These are phyloP conservation scores for Acleris emargana DNA, from an alignment of 2,888 invertebrate species.

Conservation along the genomic window DNA sequence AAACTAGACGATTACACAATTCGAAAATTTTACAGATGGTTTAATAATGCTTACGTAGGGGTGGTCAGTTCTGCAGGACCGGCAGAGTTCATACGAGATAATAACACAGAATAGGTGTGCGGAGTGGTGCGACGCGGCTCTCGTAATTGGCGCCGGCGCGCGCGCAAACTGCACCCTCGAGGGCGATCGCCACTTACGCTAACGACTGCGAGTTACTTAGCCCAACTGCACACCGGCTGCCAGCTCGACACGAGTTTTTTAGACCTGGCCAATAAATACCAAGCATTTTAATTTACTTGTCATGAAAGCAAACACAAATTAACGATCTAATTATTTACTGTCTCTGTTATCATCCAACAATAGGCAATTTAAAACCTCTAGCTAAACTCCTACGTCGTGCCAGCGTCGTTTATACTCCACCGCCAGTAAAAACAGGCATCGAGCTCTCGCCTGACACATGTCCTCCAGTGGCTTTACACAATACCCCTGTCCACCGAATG, in stretches of 20 bases:
- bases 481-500: conserved; percentile 52
- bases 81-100: conserved; percentile 21
- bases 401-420: conserved; percentile 42
- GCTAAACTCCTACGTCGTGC: conserved; percentile 39
- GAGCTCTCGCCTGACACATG: conserved; percentile 61
- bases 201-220: conserved; percentile 52
- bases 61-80: conserved; percentile 13
- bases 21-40: no score
- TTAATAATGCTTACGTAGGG: not conserved
- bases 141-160: conserved; percentile 43
- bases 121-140: conserved; percentile 25
- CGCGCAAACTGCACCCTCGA: conserved; percentile 56
- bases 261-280: no score
- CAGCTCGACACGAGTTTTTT: conserved; percentile 28
- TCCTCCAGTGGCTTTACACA: conserved; percentile 64
- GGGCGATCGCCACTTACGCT: conserved; percentile 52
- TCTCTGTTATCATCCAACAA: no score
- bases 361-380: not conserved
- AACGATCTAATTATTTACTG: no score
- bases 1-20: no score
- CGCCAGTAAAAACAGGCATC: conserved; percentile 57
- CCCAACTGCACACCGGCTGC: conserved; percentile 31
- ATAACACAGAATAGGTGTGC: conserved; percentile 32
- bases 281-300: no score
- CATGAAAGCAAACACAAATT: no score